These are phyloP conservation scores for Prietella phreatophila DNA, from an alignment of 2,113 vertebrate species.

Conservation along the genomic window DNA sequence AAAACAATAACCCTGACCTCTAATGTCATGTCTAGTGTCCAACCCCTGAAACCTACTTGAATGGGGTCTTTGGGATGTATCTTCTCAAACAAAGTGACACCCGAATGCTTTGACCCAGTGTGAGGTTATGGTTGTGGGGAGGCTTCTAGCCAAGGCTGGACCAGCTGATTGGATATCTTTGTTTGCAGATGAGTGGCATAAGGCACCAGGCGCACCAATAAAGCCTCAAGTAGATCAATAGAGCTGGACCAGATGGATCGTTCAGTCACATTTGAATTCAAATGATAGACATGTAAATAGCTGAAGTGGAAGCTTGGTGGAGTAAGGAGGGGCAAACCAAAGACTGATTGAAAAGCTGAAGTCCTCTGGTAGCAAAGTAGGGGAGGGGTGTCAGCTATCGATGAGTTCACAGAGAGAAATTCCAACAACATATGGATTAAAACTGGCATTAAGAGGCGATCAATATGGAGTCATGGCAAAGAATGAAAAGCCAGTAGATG, in stretches of 20 bases:
- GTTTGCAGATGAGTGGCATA: slow-evolving; percentile 34
- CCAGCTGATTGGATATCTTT: slow-evolving; percentile 32
- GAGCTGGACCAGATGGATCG: slow-evolving; percentile 45
- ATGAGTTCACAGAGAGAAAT: slow-evolving; percentile 46
- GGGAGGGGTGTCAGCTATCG: slow-evolving; percentile 45
- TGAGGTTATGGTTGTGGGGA: background rate
- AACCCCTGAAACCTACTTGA: slow-evolving; percentile 26
- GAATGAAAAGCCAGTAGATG: slow-evolving; percentile 44
- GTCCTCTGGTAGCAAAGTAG: slow-evolving; percentile 38
- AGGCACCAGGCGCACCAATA: slow-evolving; percentile 46
- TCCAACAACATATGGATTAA: slow-evolving; percentile 52
- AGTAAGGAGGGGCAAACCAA: slow-evolving; percentile 19
- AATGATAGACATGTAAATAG: slow-evolving; percentile 53
- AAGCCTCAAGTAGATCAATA: slow-evolving; percentile 54
- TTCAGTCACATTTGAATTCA: slow-evolving; percentile 51
- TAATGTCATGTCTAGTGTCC: slow-evolving; percentile 34
- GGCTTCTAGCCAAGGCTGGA: background rate
- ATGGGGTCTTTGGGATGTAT: slow-evolving; percentile 8
- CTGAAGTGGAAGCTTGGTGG: slow-evolving; percentile 32
- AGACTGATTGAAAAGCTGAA: slow-evolving; percentile 52
- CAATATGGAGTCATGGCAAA: slow-evolving; percentile 47
- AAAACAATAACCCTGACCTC: slow-evolving; percentile 31
- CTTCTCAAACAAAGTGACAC: slow-evolving; percentile 2
- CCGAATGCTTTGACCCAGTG: slow-evolving; percentile 4
- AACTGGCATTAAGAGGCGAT: slow-evolving; percentile 37